Base-by-base conservation (phyloP, 2,888 invertebrate genomes). In the Sphaerophoria taeniata region DNA sequence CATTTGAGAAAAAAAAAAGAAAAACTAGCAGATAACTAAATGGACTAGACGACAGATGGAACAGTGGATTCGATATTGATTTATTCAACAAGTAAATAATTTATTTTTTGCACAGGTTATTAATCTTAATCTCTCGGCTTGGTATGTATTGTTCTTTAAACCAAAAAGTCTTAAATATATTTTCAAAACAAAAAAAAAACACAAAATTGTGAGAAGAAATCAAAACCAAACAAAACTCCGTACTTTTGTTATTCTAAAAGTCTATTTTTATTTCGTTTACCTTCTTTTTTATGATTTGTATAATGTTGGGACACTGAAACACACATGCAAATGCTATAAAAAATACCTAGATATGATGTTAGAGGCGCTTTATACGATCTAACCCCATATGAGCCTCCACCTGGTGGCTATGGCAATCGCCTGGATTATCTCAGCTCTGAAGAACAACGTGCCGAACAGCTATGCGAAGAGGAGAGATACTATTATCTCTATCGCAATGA, bases 401-500 rank as follows among this genome's bases (percentile, higher is more conserved):
- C 96, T 87, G 96, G 96, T 88, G 96, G 96, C 88, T 94, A 93
- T 90, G 92, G 93, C 51, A 93, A 92, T 89, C 91, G 94, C 34
- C 92, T 92, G 86, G 94, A 93, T 88, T 94, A 94, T 89, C 93
- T 96, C 71, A 95, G 95, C 58, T 94, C 94, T 88, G 95, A 95
- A 60, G 97, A 97, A 91, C 93, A 94, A 88, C 95, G 95, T 83
- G 95, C 98, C 87, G 99, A 99, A 92, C 95, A 96, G 89, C 93
- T 97, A 73, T 98, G 98, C 92, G 98, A 99, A 91, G 97, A 98
- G 91, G 99, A 99, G 93, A 94, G 99, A 60, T 99, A 98, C 93
- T 93, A 96, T 82, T 98, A 90, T 24, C 94, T 99, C 61, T 95
- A 96, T 90, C 96, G 95, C 78, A 97, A 98, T 92, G 96, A 98